Conservation (phyloP, 2,888 invertebrate species). For the Brachycybe producta region DNA sequence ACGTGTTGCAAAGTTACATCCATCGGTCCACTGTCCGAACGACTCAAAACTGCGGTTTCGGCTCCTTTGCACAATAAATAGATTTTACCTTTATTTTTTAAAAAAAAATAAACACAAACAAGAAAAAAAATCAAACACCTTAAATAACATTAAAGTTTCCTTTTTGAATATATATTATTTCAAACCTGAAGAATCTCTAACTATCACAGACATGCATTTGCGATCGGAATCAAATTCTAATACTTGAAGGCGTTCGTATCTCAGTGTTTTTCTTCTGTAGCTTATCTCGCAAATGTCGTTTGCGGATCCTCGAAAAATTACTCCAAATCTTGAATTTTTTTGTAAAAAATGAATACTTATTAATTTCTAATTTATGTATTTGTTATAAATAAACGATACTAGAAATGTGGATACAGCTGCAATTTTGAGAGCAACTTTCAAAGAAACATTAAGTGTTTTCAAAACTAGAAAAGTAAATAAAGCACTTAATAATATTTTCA, state of each 20-base stretch:
- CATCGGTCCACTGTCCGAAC: slow-evolving; percentile 37
- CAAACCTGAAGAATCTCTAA: slow-evolving; percentile 46
- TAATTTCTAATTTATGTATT: not conserved
- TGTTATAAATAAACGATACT: no score
- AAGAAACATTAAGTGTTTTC: no score
- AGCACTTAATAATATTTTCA: no score
- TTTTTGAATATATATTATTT: no score
- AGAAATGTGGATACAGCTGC: no score
- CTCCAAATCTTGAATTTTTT: slow-evolving; percentile 38
- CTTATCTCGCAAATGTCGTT: slow-evolving; percentile 37
- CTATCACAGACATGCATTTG: slow-evolving; percentile 81
- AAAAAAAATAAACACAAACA: not conserved
- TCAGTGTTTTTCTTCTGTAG: slow-evolving; percentile 33
- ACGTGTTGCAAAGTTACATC: slow-evolving; percentile 36
- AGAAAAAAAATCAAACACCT: not conserved
- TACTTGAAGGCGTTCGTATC: slow-evolving; percentile 55
- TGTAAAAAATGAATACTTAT: slow-evolving; percentile 1
- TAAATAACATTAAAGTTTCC: slow-evolving; percentile 4
- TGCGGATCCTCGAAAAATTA: slow-evolving; percentile 39
- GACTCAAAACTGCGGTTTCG: slow-evolving; percentile 58
- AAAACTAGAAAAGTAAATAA: no score
- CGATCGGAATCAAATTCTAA: slow-evolving; percentile 76
- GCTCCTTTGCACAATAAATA: slow-evolving; percentile 72
- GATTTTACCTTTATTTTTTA: slow-evolving; percentile 40
- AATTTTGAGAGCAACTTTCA: no score